phyloP scores from a whole-genome alignment of 1,140 invertebrate species.

The Drosophila saltans region DNA sequence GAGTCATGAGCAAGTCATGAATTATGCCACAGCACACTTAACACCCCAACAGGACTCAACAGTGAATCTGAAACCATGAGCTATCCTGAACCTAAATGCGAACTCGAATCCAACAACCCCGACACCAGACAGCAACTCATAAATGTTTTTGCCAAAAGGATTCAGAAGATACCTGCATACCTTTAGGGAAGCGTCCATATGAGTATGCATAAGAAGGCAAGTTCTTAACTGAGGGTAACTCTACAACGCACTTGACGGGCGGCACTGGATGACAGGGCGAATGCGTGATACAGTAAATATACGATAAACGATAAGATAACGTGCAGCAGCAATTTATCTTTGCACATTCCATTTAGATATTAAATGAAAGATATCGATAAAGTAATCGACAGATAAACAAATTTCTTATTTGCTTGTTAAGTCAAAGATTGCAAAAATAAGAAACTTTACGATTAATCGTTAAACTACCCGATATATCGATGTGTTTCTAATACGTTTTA shows the following conservation, averaged over 20 bases:
- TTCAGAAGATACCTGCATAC: conserved; percentile 2
- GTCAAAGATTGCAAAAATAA: no score
- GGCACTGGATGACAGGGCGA: conserved; percentile 5
- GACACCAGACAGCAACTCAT: conserved; percentile 16
- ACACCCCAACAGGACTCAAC: conserved; percentile 17
- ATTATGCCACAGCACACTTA: conserved; percentile 24
- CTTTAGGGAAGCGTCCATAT: conserved; percentile 1
- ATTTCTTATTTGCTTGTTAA: no score
- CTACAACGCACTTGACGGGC: background rate
- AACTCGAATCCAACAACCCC: background rate
- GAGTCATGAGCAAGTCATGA: background rate
- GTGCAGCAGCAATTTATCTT: no score
- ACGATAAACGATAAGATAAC: no score
- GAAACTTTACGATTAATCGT: no score
- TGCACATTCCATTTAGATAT: no score
- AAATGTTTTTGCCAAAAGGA: conserved; percentile 18
- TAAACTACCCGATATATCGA: no score
- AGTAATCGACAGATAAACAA: background rate
- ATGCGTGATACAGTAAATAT: conserved; percentile 12
- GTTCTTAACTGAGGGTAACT: conserved; percentile 15
- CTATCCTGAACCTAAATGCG: no score
- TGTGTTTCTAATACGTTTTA: no score
- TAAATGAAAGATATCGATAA: no score
- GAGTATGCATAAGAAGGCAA: conserved; percentile 21
- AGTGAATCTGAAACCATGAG: no score